These are phyloP conservation scores for Alexandromys fortis DNA, from an alignment of 2,113 vertebrate genomes.

Conservation along the genomic window DNA sequence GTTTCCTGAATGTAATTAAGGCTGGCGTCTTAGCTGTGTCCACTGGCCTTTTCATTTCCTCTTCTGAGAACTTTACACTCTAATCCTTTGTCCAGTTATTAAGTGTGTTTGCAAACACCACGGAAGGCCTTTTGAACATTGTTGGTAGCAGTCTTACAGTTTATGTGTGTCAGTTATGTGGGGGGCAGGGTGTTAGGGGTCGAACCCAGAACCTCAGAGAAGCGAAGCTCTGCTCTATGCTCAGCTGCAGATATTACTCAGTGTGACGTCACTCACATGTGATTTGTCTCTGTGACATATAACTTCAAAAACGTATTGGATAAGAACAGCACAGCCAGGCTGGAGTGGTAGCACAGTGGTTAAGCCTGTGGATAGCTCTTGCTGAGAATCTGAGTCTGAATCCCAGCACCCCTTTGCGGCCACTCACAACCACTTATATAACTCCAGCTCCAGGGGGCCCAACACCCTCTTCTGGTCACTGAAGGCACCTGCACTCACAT, in stretches of 20 bases:
- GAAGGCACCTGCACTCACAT: neutral
- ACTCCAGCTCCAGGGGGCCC: neutral
- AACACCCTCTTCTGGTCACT: neutral
- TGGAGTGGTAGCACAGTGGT: neutral
- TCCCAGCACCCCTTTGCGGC: neutral
- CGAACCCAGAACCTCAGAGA: neutral
- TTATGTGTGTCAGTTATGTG: neutral
- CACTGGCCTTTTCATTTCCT: slow-evolving; percentile 23
- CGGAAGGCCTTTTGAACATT: neutral
- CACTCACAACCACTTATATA: neutral
- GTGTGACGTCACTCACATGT: neutral
- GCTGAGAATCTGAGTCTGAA: neutral
- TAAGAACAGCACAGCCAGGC: neutral
- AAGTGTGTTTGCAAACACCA: neutral
- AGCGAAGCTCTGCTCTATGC: neutral
- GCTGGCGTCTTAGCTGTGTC: neutral
- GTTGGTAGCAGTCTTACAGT: neutral
- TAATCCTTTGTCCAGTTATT: slow-evolving; percentile 16
- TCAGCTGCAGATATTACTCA: neutral
- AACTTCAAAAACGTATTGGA: neutral
- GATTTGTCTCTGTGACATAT: neutral
- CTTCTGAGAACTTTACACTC: neutral
- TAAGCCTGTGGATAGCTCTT: neutral
- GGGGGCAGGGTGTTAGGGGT: neutral
- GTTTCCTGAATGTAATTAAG: neutral